These are phyloP conservation scores for Leuctra nigra DNA, from an alignment of 2,888 invertebrate genomes.

Conservation along the genomic window DNA sequence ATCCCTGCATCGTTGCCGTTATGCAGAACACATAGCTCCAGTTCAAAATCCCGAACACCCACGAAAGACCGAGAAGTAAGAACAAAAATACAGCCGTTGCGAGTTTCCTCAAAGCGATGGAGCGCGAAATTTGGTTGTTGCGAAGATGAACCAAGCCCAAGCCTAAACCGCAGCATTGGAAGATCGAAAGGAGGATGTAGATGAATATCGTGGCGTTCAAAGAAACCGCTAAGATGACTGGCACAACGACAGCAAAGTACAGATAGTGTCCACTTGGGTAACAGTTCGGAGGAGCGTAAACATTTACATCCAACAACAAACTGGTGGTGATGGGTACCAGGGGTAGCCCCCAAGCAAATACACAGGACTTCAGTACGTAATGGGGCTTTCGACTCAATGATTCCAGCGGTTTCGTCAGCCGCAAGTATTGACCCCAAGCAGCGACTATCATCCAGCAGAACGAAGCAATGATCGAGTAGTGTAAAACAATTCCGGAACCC, in stretches of 20 bases:
- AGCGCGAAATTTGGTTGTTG: slow-evolving; percentile 6
- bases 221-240: slow-evolving; percentile 19
- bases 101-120: slow-evolving; percentile 15
- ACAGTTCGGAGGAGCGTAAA: slow-evolving; percentile 21
- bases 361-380: slow-evolving; percentile 21
- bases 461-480: slow-evolving; percentile 25
- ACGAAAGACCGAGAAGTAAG: slow-evolving; percentile 26
- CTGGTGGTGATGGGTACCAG: slow-evolving; percentile 17
- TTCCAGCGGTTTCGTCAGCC: slow-evolving; percentile 20
- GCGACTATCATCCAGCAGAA: slow-evolving; percentile 29
- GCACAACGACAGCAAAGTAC: slow-evolving; percentile 19
- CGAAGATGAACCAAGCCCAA: slow-evolving; percentile 43
- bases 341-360: slow-evolving; percentile 26
- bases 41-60: slow-evolving; percentile 24
- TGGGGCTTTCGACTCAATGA: slow-evolving; percentile 22
- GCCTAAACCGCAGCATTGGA: slow-evolving; percentile 4
- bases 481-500: slow-evolving; percentile 20
- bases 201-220: slow-evolving; percentile 20
- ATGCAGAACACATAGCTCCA: slow-evolving; percentile 24
- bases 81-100: slow-evolving; percentile 23
- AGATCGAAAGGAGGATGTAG: slow-evolving; percentile 18
- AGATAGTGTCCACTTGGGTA: slow-evolving; percentile 22
- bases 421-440: slow-evolving; percentile 23
- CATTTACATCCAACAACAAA: slow-evolving; percentile 3
- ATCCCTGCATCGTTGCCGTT: slow-evolving; percentile 25